Conservation (phyloP, 1,140 invertebrate species). For the Bradysia coprophila region DNA sequence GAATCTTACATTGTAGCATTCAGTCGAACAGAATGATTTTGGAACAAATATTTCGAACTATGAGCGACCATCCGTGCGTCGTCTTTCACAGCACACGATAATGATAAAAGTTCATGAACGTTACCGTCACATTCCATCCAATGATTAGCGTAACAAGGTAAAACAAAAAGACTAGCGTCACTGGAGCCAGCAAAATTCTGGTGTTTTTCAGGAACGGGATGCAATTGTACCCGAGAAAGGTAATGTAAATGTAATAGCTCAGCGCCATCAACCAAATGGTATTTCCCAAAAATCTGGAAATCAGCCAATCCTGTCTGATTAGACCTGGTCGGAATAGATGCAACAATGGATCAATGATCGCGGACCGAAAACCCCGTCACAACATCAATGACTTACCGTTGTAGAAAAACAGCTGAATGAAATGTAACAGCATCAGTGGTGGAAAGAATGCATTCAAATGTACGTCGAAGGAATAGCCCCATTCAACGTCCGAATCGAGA, state of each 20-base stretch:
- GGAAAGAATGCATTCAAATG: conserved; percentile 98
- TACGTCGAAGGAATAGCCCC: conserved; percentile 97
- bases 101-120: conserved; percentile 63
- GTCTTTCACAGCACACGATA: conserved; percentile 36
- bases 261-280: conserved; percentile 84
- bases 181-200: conserved; percentile 67
- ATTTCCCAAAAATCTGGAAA: conserved; percentile 76
- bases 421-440: conserved; percentile 80
- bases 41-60: no score
- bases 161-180: conserved; percentile 58
- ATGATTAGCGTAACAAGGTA: conserved; percentile 61
- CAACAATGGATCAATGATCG: no score
- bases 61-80: no score
- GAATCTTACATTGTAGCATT: no score
- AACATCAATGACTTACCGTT: conserved; percentile 40
- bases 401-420: conserved; percentile 80
- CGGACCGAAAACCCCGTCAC: neutral
- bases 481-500: conserved; percentile 75
- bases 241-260: conserved; percentile 92
- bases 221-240: conserved; percentile 95
- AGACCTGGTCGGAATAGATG: conserved; percentile 41
- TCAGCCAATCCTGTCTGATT: conserved; percentile 51
- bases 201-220: conserved; percentile 81
- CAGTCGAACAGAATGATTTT: no score
- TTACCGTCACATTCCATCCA: conserved; percentile 50